These are phyloP conservation scores for Rhagonycha lutea DNA, from an alignment of 2,888 invertebrate species.

Conservation along the genomic window DNA sequence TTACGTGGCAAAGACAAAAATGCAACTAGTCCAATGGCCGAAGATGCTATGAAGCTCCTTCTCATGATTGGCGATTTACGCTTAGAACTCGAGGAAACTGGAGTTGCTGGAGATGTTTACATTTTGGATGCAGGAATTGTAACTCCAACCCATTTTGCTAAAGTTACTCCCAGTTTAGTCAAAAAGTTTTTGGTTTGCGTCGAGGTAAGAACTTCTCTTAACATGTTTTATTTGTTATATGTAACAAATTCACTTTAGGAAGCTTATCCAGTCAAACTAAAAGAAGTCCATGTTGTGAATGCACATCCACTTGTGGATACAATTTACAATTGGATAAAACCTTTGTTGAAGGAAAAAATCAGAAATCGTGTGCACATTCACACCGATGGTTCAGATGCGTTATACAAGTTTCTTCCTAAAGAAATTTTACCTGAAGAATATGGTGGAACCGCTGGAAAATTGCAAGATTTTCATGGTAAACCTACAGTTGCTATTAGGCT, in stretches of 20 bases:
- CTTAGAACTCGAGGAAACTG: conserved; percentile 74
- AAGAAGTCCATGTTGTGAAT: conserved; percentile 85
- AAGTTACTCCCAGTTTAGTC: conserved; percentile 79
- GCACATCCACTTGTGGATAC: conserved; percentile 83
- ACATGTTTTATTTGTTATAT: not conserved
- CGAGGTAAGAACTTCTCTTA: conserved; percentile 56
- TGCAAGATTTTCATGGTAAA: conserved; percentile 72
- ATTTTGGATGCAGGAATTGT: conserved; percentile 79
- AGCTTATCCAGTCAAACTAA: conserved; percentile 86
- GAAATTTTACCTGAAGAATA: conserved; percentile 82
- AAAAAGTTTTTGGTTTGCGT: conserved; percentile 87
- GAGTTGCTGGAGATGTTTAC: conserved; percentile 85
- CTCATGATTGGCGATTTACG: conserved; percentile 86
- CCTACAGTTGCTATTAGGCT: not conserved
- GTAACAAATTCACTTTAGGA: conserved; percentile 60
- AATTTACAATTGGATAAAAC: conserved; percentile 83
- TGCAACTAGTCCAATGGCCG: conserved; percentile 69
- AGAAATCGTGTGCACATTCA: conserved; percentile 82
- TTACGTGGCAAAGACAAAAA: conserved; percentile 76
- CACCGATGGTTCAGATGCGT: conserved; percentile 67
- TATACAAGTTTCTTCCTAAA: conserved; percentile 78
- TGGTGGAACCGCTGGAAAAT: conserved; percentile 77
- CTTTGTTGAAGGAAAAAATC: conserved; percentile 86
- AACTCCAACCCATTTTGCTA: conserved; percentile 80
- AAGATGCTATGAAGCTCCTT: conserved; percentile 80